Conservation (phyloP, 1,140 invertebrate species). For the Caenorhabditis latens region DNA sequence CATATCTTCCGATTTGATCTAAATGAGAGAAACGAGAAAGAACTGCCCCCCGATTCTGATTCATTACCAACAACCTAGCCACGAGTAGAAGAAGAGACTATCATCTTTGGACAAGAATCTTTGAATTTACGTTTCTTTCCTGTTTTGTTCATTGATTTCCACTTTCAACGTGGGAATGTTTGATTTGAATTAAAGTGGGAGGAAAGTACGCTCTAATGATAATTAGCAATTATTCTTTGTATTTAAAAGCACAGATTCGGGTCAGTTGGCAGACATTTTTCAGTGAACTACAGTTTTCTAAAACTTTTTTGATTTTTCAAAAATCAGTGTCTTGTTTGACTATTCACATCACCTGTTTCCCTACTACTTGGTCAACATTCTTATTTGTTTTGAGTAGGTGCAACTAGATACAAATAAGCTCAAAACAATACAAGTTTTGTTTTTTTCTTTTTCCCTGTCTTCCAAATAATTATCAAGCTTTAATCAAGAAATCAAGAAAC, state of each 20-base stretch:
- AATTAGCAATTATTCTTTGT: background rate
- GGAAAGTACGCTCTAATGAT: background rate
- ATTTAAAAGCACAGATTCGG: no score
- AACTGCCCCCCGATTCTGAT: slow-evolving; percentile 11
- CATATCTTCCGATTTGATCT: slow-evolving; percentile 46
- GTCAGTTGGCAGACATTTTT: no score
- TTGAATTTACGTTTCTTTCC: slow-evolving; percentile 5
- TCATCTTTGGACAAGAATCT: slow-evolving; percentile 42
- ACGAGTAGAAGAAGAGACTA: background rate
- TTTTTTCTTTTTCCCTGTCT: background rate
- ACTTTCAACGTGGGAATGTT: background rate
- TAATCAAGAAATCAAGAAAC: background rate
- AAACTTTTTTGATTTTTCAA: background rate
- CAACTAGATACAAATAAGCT: slow-evolving; percentile 8
- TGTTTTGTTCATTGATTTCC: background rate
- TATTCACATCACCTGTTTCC: background rate
- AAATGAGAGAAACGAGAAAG: background rate
- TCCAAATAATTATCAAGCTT: background rate
- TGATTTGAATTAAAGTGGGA: background rate
- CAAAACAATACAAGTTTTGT: background rate
- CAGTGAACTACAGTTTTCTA: background rate
- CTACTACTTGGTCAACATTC: background rate
- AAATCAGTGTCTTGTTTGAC: background rate
- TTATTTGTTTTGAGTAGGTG: slow-evolving; percentile 9
- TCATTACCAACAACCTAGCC: background rate